phyloP scores from a whole-genome alignment of 2,797 vertebrate genomes.

The Miichthys miiuy region DNA sequence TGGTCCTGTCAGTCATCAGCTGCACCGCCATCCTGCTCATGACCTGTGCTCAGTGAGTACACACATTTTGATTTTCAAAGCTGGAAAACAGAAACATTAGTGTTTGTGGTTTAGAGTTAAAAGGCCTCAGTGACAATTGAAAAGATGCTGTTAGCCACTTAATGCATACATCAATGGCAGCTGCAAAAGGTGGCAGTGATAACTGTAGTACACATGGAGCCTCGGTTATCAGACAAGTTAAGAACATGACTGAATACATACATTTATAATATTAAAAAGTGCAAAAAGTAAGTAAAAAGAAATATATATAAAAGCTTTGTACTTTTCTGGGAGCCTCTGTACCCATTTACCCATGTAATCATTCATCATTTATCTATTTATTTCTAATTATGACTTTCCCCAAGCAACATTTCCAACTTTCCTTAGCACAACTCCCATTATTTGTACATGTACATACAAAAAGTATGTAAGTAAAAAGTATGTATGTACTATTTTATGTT shows the following conservation, averaged over 20 bases:
- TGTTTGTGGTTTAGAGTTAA: background rate
- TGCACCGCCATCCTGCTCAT: slow-evolving; percentile 84
- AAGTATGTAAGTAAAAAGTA: too few relatives aligned
- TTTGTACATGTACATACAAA: background rate
- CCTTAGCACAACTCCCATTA: background rate
- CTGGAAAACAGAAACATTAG: background rate
- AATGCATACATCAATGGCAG: background rate
- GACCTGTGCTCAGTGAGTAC: slow-evolving; percentile 85
- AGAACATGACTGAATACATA: background rate
- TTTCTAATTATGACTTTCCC: too few relatives aligned
- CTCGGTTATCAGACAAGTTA: background rate
- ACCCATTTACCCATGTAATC: too few relatives aligned
- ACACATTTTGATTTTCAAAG: background rate
- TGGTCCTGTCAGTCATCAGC: slow-evolving; percentile 86
- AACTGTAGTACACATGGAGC: background rate
- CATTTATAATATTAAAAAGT: background rate
- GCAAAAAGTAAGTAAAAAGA: too few relatives aligned
- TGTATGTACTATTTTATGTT: background rate
- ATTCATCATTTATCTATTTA: background rate
- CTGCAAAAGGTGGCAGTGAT: background rate
- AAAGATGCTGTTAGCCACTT: background rate
- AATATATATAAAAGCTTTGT: too few relatives aligned
- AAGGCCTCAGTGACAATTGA: background rate
- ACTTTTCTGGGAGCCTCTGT: background rate
- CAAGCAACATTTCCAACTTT: background rate